Percentiles rank a stretch among this genome's conserved stretches.
Conservation (phyloP, 2,797 vertebrate genomes). For the Alfaro cultratus region DNA sequence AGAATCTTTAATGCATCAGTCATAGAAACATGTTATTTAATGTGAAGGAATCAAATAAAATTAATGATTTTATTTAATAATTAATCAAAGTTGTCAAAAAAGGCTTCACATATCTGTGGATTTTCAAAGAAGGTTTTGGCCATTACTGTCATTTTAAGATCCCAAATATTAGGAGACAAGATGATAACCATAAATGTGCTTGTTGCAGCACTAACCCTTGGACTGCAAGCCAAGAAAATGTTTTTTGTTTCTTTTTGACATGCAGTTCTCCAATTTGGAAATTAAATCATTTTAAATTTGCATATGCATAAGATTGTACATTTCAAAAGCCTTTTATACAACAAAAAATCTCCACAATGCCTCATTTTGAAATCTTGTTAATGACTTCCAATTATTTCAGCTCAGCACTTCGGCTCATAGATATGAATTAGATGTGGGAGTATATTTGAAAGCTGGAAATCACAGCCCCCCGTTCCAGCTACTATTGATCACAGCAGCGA, state of each 20-base stretch:
- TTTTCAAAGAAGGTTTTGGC: neutral
- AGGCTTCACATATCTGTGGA: neutral
- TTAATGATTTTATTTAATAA: no score
- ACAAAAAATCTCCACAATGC: neutral
- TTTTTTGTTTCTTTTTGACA: neutral
- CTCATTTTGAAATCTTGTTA: constrained; percentile 24
- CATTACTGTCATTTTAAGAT: neutral
- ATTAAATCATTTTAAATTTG: neutral
- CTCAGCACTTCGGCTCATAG: constrained; percentile 71
- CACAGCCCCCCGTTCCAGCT: constrained; percentile 82
- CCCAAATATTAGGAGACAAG: neutral
- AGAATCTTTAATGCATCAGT: neutral
- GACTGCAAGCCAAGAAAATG: neutral
- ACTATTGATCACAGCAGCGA: constrained; percentile 83
- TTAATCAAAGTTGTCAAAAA: no score
- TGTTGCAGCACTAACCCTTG: neutral
- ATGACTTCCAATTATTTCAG: constrained; percentile 40
- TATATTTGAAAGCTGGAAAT: constrained; percentile 86
- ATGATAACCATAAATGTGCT: neutral
- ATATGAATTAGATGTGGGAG: constrained; percentile 83
- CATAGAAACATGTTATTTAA: no score
- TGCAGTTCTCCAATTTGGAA: neutral
- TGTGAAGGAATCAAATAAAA: neutral
- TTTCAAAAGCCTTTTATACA: neutral
- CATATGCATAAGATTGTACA: constrained; percentile 1